Base-by-base conservation (phyloP, 1,140 invertebrate genomes). In the Caerostris extrusa region DNA sequence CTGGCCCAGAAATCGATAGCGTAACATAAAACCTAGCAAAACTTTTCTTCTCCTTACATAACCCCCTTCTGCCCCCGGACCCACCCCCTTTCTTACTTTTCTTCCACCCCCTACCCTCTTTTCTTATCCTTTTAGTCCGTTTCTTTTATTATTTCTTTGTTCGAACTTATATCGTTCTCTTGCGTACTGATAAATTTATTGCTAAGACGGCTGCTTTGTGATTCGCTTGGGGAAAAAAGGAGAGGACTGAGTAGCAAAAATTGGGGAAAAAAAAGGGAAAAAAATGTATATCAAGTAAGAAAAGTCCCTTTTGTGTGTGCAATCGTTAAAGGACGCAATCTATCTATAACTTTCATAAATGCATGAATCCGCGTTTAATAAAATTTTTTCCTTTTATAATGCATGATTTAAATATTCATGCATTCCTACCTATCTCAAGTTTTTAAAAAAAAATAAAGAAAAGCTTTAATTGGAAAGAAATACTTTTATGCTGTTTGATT, bases 151-250 rank as follows among this genome's bases (percentile, higher is more conserved):
- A 81, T 91, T 88, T 88, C 83, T 88, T 89, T 87, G 50, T 88
- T 67, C 67, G 67, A 57, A 89, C 86, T 67, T 61, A 69, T 64
- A 93, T 77, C 56, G 61, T 81, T 56, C n/a, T 17, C n/a, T 55
- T 93, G 34, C 50, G 57, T 61, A 93, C 55, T 67, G 85, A 93
- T 93, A 93, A 93, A 88, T 93, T 93, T 93, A 93, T 93, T 93
- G 92, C 92, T 77, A 77, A 81, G 86, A 81, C 69, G 57, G 85
- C 69, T 89, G 83, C 85, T 93, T 93, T 93, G 82, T 77, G 85
- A 93, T 89, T 93, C 92, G 67, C 83, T 91, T 81, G 69, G 69
- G 88, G 64, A 50, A 88, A 60, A 34, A 86, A 61, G 56, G 12
- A 85, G 71, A 17, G 19, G 12, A 53, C 55, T 50, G 17, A 64